These are phyloP conservation scores for Scrobipalpa costella DNA, from an alignment of 2,888 invertebrate genomes.

Conservation along the genomic window DNA sequence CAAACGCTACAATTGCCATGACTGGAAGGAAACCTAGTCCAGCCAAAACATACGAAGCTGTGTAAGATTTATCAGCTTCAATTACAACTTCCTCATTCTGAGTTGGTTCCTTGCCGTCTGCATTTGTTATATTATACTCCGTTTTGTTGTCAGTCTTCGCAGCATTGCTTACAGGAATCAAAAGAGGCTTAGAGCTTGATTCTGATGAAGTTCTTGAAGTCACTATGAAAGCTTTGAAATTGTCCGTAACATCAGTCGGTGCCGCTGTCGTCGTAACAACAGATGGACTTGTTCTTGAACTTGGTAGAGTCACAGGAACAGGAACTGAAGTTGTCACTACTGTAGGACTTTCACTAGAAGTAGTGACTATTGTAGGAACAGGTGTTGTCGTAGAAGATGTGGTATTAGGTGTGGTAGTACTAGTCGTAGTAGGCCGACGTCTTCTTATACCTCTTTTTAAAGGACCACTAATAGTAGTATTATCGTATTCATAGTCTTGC, in stretches of 20 bases:
- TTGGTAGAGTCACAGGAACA: slow-evolving; percentile 30
- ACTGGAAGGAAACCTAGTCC: slow-evolving; percentile 82
- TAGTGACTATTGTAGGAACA: slow-evolving; percentile 10
- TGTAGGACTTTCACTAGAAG: slow-evolving; percentile 38
- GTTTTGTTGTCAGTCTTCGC: slow-evolving; percentile 43
- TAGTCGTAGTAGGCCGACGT: slow-evolving; percentile 72
- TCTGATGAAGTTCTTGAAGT: slow-evolving; percentile 75
- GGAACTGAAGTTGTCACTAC: slow-evolving; percentile 36
- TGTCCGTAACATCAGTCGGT: slow-evolving; percentile 44
- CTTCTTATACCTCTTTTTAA: slow-evolving; percentile 52
- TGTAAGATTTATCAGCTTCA: slow-evolving; percentile 81
- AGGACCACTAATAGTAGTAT: slow-evolving; percentile 50
- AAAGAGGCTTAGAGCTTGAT: slow-evolving; percentile 56
- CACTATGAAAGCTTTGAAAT: slow-evolving; percentile 56
- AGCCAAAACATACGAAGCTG: slow-evolving; percentile 82
- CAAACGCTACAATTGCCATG: slow-evolving; percentile 79
- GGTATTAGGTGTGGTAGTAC: slow-evolving; percentile 43
- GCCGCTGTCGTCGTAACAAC: slow-evolving; percentile 30
- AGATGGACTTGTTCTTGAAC: slow-evolving; percentile 26
- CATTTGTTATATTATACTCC: slow-evolving; percentile 47
- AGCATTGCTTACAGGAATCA: slow-evolving; percentile 45
- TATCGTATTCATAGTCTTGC: slow-evolving; percentile 49
- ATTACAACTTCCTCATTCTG: slow-evolving; percentile 78
- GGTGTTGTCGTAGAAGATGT: slow-evolving; percentile 38
- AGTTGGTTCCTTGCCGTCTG: slow-evolving; percentile 43